These are phyloP conservation scores for Proteles cristata DNA, from an alignment of 2,113 vertebrate species.

Conservation along the genomic window DNA sequence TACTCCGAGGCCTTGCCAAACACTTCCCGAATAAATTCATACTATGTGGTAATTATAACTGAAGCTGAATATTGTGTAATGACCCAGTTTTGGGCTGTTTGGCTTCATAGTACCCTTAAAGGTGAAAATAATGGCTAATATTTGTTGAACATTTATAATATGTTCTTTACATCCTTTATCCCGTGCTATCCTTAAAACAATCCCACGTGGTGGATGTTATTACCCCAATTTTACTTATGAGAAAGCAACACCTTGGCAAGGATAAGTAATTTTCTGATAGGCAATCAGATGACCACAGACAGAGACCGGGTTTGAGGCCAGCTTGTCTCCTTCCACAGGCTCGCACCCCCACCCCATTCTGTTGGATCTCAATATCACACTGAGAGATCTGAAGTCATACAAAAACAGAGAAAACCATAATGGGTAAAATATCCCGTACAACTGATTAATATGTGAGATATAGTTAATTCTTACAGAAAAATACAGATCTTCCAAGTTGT, in stretches of 20 bases:
- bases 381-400: not conserved
- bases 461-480: not conserved
- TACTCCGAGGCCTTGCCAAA: not conserved
- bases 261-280: not conserved
- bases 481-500: not conserved
- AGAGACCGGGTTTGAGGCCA: not conserved
- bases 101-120: not conserved
- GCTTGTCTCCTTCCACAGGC: not conserved
- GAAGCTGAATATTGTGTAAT: not conserved
- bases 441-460: not conserved
- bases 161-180: not conserved
- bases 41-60: not conserved
- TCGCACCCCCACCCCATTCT: not conserved
- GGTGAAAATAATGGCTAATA: slow-evolving; percentile 8
- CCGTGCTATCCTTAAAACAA: not conserved
- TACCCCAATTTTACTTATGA: not conserved
- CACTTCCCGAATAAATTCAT: not conserved
- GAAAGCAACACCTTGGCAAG: not conserved
- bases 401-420: not conserved
- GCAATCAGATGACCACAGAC: not conserved
- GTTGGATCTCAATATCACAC: not conserved
- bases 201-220: not conserved
- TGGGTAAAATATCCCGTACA: not conserved
- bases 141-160: not conserved
- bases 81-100: not conserved